Base-by-base conservation (phyloP, 2,888 invertebrate species). In the Polyommatus icarus region DNA sequence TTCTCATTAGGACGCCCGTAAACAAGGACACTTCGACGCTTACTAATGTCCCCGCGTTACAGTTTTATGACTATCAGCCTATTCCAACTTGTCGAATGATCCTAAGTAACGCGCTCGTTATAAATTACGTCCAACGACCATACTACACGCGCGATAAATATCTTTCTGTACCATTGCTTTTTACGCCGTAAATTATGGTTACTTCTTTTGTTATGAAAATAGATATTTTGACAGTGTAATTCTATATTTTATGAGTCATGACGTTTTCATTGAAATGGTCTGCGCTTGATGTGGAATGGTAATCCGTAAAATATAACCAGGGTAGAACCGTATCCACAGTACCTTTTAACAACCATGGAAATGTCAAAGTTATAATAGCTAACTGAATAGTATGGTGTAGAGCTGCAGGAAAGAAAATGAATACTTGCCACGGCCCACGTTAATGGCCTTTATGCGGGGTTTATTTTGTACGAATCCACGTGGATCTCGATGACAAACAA, bases 1-100 rank as follows among this genome's bases (percentile, higher is more conserved):
- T 87, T 89, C 91, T 91, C 90, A 92, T 93, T 92, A 92, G 87
- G 84, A 83, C 83, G 84, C 84, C 89, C 91, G 87, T 92, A 91
- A 92, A 92, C 88, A 91, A 90, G 88, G 88, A 89, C 87, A 88
- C 85, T 88, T 89, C 85, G 88, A 90, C 88, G 87, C 86, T 88
- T 88, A 90, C 90, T 90, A 92, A 92, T 92, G 90, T 89, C 85
- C 84, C 85, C 84, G 84, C 85, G 89, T 88, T 88, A 88, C 86
- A 86, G 85, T 85, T 91, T 91, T 90, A 92, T 87, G 89, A 90
- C 85, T 85, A 87, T 87, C 85, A 85, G 84, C 85, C 86, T 85
- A 85, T 88, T 89, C 88, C 85, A 86, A 89, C 83, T 85, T 84
- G 84, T 85, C 82, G 83, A 84, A 85, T 84, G 81, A 46, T 77